Evolutionary conservation across 2,113 vertebrate genomes (phyloP).

Genomic region (Tapirus terrestris): DNA sequence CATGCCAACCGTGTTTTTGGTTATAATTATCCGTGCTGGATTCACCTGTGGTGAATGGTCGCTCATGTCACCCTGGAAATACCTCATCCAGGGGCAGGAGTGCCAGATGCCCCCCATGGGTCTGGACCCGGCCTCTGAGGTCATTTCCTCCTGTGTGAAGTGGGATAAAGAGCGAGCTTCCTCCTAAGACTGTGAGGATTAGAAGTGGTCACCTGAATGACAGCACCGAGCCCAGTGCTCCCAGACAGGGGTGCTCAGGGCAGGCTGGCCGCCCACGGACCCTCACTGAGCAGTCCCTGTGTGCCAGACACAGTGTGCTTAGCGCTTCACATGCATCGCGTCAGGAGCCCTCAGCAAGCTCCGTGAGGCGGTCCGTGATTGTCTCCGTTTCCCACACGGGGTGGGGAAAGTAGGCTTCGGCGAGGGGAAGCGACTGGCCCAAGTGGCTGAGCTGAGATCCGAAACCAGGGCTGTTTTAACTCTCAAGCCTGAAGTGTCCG

Average conservation of each 20-base stretch:
- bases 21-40: not conserved
- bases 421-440: not conserved
- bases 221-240: not conserved
- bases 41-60: not conserved
- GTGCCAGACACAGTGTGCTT: not conserved
- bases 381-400: not conserved
- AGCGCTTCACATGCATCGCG: no score
- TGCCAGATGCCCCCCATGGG: not conserved
- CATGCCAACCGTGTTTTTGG: not conserved
- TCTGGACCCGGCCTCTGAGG: not conserved
- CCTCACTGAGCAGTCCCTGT: not conserved
- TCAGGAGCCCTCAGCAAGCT: not conserved
- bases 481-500: not conserved
- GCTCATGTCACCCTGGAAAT: not conserved
- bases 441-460: not conserved
- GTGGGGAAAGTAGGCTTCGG: not conserved
- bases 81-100: not conserved
- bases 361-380: not conserved
- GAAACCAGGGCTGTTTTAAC: not conserved
- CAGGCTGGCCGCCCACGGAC: not conserved
- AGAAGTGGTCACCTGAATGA: not conserved
- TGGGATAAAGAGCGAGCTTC: not conserved
- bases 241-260: not conserved
- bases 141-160: not conserved
- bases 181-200: not conserved